Conservation (phyloP, 1,140 invertebrate species). For the Sminthurides bifidus region DNA sequence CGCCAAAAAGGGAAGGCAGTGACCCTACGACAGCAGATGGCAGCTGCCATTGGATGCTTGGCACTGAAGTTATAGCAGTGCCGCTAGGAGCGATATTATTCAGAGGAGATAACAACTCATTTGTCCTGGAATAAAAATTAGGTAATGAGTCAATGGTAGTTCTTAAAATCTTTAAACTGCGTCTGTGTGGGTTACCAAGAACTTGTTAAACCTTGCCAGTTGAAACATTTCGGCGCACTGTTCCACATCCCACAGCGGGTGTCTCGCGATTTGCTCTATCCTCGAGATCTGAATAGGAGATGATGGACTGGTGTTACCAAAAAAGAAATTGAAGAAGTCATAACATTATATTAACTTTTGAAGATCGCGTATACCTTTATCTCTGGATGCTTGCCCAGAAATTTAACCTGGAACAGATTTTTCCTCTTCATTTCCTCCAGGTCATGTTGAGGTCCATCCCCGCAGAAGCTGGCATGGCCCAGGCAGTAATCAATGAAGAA, state of each 20-base stretch:
- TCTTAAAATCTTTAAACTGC: background rate
- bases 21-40: slow-evolving; percentile 4
- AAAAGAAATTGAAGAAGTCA: too few relatives aligned
- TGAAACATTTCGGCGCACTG: slow-evolving; percentile 11
- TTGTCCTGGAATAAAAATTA: slow-evolving; percentile 1
- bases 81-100: background rate
- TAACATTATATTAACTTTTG: too few relatives aligned
- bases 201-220: background rate
- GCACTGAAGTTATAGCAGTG: too few relatives aligned
- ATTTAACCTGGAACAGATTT: too few relatives aligned
- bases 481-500: too few relatives aligned
- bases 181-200: background rate
- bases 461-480: too few relatives aligned
- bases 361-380: too few relatives aligned
- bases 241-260: slow-evolving; percentile 2
- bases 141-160: background rate
- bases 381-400: too few relatives aligned
- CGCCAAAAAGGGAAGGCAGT: background rate
- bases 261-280: slow-evolving; percentile 4
- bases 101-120: slow-evolving; percentile 6
- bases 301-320: too few relatives aligned
- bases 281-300: slow-evolving; percentile 11
- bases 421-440: too few relatives aligned
- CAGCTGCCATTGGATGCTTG: background rate
- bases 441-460: too few relatives aligned